Evolutionary conservation across 2,113 vertebrate species (phyloP).

Genomic region (Otis tarda): DNA sequence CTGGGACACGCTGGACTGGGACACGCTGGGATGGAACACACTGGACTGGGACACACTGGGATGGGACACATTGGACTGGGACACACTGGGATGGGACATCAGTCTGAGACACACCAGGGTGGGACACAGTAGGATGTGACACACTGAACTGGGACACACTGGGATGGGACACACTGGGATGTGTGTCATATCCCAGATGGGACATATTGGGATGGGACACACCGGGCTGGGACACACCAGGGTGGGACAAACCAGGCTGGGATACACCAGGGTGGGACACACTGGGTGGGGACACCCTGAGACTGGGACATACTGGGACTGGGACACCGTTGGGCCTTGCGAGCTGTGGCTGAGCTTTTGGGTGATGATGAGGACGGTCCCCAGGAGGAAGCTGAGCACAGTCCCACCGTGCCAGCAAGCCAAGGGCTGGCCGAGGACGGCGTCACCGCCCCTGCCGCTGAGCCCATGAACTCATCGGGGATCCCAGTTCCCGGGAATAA

Average conservation of each 20-base stretch:
- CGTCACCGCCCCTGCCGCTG: background rate
- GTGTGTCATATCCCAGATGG: too few species aligned
- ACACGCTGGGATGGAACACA: background rate
- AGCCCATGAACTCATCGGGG: too few species aligned
- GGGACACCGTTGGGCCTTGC: background rate
- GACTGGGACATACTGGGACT: background rate
- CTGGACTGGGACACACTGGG: too few species aligned
- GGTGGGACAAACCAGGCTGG: fast-evolving
- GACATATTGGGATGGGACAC: background rate
- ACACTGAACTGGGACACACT: background rate
- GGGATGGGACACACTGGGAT: background rate
- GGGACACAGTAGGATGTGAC: background rate
- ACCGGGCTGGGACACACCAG: background rate
- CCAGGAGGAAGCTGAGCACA: background rate
- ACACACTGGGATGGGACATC: too few species aligned
- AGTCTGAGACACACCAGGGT: too few species aligned
- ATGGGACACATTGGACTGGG: too few species aligned
- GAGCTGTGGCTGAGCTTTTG: background rate
- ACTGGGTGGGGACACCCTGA: too few species aligned
- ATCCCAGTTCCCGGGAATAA: too few species aligned
- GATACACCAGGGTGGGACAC: too few species aligned
- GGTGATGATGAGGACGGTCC: fast-evolving
- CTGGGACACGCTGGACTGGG: too few species aligned
- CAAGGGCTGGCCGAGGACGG: background rate
- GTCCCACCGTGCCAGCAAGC: background rate